Evolutionary conservation across 2,113 vertebrate species (phyloP).

Genomic region (Neolamprologus modestus): DNA sequence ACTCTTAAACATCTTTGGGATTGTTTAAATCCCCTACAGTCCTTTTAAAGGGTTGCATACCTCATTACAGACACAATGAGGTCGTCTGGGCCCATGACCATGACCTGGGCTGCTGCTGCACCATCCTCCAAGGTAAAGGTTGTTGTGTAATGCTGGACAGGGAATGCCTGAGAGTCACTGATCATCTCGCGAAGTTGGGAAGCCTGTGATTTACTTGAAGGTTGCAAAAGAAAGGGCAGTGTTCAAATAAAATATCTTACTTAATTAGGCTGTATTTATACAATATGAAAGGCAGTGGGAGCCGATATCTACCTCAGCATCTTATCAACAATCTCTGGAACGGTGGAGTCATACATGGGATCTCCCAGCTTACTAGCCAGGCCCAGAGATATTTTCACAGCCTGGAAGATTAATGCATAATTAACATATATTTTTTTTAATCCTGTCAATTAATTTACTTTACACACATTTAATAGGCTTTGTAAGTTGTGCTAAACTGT

Average conservation of each 20-base stretch:
- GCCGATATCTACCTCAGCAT: constrained; percentile 81
- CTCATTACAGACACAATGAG: constrained; percentile 91
- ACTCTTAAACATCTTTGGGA: not conserved
- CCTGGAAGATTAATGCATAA: constrained; percentile 56
- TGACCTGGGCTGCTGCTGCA: constrained; percentile 81
- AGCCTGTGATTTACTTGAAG: constrained; percentile 81
- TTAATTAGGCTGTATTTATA: not conserved
- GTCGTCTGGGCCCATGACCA: constrained; percentile 94
- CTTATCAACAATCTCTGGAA: constrained; percentile 73
- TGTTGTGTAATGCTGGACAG: constrained; percentile 64
- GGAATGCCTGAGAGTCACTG: constrained; percentile 78
- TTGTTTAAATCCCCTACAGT: not conserved
- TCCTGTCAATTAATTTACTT: not conserved
- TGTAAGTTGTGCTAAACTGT: not conserved
- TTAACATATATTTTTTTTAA: accelerated
- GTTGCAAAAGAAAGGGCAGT: not conserved
- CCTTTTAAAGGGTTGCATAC: constrained; percentile 49
- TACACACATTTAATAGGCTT: not conserved
- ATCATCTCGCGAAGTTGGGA: constrained; percentile 80
- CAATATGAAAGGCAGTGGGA: not conserved
- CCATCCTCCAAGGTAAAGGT: constrained; percentile 70
- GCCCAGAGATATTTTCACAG: constrained; percentile 87
- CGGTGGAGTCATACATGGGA: constrained; percentile 76
- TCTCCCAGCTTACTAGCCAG: constrained; percentile 86
- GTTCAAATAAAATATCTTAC: not conserved